Evolutionary conservation across 2,797 vertebrate genomes (phyloP), one percentile per base, ranked within the genome.

Genomic region (Halcyon badia): DNA sequence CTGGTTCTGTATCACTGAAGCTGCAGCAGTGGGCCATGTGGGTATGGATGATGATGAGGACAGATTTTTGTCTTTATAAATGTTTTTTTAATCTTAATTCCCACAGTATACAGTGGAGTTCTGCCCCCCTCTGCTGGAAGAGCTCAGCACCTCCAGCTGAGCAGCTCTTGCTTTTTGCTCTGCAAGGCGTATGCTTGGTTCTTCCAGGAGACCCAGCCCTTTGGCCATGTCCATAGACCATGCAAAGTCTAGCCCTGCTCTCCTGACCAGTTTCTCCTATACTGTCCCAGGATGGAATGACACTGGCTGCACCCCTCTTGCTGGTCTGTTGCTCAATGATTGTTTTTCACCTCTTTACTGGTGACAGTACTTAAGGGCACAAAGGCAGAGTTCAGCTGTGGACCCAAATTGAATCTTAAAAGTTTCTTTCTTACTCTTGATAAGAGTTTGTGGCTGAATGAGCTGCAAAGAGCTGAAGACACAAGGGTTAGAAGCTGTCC

Each of bases 41-140:
- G 42, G 56, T 9, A 46, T n/a, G 25, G 71, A 44, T 39, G 81
- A 33, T 44, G 64, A 12, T 0, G 1, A 86, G n/a, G n/a, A 70
- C 5, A 35, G 35, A 14, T 70, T 79, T 72, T 64, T 19, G 68
- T 84, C 42, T 41, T 69, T 24, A 5, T 3, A 17, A 3, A 3
- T 0, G 6, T 25, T 49, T 79, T 80, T 84, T 58, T 7, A n/a
- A 51, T 48, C 76, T 54, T 44, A 85, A 90, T 79, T 95, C 90
- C 93, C 90, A 69, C 33, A 2, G 31, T 0, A 9, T 52, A 62
- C 24, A 60, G 85, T 93, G 94, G 94, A 95, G 96, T 91, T 97
- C 81, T 97, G 77, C 86, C 95, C 95, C 96, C 94, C 95, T 96
- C 95, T 97, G 39, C 96, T 97, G 96, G 96, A 97, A 89, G 33